A percentile compares a stretch with the other conserved stretches of the same genome.
phyloP scores from a whole-genome alignment of 2,113 vertebrate species.

The Ranitomeya imitator region DNA sequence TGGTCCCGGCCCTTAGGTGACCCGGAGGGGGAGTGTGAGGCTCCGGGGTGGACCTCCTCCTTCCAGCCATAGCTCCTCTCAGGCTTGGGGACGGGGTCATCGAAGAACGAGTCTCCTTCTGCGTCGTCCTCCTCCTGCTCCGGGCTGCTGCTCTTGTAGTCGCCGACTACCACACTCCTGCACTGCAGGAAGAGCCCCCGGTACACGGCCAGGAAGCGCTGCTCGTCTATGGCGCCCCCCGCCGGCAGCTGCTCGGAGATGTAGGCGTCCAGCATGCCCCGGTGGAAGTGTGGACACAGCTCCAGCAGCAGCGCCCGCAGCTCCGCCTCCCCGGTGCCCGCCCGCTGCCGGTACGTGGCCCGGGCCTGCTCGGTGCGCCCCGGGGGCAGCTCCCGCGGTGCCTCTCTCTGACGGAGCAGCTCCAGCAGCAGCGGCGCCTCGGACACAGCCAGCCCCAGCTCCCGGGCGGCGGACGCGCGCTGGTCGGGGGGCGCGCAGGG shows the following conservation, averaged over 20 bases:
- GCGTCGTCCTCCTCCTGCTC: slow-evolving; percentile 69
- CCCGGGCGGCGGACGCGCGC: neutral
- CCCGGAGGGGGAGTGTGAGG: slow-evolving; percentile 64
- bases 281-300: slow-evolving; percentile 65
- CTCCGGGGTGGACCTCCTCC: slow-evolving; percentile 67
- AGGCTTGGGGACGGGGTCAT: slow-evolving; percentile 88
- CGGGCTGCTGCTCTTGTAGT: neutral
- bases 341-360: slow-evolving; percentile 70
- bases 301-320: slow-evolving; percentile 66
- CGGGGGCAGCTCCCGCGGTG: slow-evolving; percentile 66
- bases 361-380: slow-evolving; percentile 66
- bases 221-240: slow-evolving; percentile 68
- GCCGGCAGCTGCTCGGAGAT: slow-evolving; percentile 70
- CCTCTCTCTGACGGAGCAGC: neutral
- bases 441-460: slow-evolving; percentile 14
- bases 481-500: slow-evolving; percentile 69
- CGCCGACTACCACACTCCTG: slow-evolving; percentile 69
- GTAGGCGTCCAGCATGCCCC: slow-evolving; percentile 71
- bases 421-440: slow-evolving; percentile 1
- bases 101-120: slow-evolving; percentile 93
- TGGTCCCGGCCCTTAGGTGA: slow-evolving; percentile 65
- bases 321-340: slow-evolving; percentile 65
- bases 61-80: slow-evolving; percentile 85
- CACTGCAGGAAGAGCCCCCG: slow-evolving; percentile 69
- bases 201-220: slow-evolving; percentile 69